These are phyloP conservation scores for Heliconius nattereri DNA, from an alignment of 1,140 invertebrate species.

Conservation along the genomic window DNA sequence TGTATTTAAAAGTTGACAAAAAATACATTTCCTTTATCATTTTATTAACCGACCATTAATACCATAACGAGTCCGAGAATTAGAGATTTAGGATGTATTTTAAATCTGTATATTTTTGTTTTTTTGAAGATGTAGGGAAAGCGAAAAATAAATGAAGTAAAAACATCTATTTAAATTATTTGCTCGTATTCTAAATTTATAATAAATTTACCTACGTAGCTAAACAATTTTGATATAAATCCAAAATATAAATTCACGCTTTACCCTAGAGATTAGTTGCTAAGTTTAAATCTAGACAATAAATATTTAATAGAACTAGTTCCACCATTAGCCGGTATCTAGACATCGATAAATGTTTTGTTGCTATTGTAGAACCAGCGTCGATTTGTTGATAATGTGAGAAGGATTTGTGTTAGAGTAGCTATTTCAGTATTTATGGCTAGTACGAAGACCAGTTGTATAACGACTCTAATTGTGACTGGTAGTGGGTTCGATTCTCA, in stretches of 20 bases:
- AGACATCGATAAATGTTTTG: slow-evolving; percentile 42
- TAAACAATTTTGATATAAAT: background rate
- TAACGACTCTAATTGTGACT: too few species aligned
- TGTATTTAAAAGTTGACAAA: too few species aligned
- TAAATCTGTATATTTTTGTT: too few species aligned
- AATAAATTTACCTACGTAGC: background rate
- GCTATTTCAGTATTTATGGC: slow-evolving; percentile 5
- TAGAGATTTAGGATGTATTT: too few species aligned
- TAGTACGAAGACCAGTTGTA: background rate
- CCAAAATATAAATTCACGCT: background rate
- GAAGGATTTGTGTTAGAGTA: slow-evolving; percentile 43
- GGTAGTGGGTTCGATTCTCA: too few species aligned
- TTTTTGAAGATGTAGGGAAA: too few species aligned
- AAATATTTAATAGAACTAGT: slow-evolving; percentile 37
- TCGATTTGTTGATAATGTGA: slow-evolving; percentile 44
- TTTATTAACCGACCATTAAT: too few species aligned
- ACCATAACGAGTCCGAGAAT: too few species aligned
- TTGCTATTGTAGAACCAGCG: slow-evolving; percentile 38
- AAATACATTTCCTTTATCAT: too few species aligned
- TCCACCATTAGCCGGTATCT: slow-evolving; percentile 37
- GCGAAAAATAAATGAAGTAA: too few species aligned
- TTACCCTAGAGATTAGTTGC: background rate
- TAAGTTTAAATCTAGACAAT: slow-evolving; percentile 21
- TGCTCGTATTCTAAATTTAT: too few species aligned
- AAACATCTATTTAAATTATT: too few species aligned